These are phyloP conservation scores for Chloroclystis v-ata DNA, from an alignment of 2,888 invertebrate species.

Conservation along the genomic window DNA sequence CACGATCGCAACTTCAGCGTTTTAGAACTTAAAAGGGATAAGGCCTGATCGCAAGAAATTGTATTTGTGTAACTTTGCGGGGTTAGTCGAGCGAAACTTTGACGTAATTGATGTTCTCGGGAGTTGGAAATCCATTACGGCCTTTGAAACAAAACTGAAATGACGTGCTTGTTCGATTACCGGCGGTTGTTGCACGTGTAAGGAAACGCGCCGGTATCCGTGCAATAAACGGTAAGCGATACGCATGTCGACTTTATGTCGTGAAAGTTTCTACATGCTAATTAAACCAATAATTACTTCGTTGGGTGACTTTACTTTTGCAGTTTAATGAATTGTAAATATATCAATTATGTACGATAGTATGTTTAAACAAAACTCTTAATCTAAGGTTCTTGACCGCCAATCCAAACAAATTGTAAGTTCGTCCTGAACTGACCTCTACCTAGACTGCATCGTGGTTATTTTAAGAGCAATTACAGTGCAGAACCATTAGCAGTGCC, in stretches of 20 bases:
- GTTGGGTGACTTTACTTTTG: neutral
- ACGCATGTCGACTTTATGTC: conserved; percentile 14
- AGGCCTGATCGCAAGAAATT: conserved; percentile 1
- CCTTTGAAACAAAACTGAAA: neutral
- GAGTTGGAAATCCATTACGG: conserved; percentile 3
- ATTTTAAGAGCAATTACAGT: no score
- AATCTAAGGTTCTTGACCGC: no score
- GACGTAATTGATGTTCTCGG: conserved; percentile 1
- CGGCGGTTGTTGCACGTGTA: conserved; percentile 14
- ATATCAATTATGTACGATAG: no score
- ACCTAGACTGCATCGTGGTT: no score
- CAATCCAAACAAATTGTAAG: no score
- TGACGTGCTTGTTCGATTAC: conserved; percentile 7
- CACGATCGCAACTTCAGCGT: neutral
- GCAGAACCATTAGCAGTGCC: no score
- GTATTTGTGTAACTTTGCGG: neutral
- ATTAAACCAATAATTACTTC: conserved; percentile 12
- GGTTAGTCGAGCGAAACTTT: conserved; percentile 2
- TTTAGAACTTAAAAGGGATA: neutral
- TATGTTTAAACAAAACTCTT: no score
- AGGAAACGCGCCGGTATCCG: conserved; percentile 26
- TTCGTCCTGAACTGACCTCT: no score
- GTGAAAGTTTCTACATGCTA: conserved; percentile 12
- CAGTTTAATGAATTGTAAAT: no score
- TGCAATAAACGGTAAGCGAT: conserved; percentile 1